phyloP scores from a whole-genome alignment of 2,888 invertebrate species.

The Anthoptus insignis region DNA sequence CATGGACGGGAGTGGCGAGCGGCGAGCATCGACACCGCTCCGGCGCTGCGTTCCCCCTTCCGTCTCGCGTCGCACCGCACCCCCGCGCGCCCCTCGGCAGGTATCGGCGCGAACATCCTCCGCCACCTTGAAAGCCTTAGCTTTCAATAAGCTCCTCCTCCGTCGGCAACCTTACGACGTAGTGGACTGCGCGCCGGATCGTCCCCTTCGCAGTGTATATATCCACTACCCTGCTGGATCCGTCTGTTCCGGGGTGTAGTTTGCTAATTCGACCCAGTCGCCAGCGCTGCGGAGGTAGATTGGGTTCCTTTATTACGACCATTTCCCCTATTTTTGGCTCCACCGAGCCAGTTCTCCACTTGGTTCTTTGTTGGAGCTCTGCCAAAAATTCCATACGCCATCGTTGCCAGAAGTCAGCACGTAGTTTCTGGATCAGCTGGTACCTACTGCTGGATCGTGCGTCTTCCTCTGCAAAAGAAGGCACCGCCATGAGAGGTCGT shows the following conservation, averaged over 20 bases:
- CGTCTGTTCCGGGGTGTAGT: conserved; percentile 6
- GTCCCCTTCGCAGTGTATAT: not conserved
- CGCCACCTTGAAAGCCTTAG: conserved; percentile 1
- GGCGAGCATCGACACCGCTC: too few relatives aligned
- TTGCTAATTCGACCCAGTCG: not conserved
- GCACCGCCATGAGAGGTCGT: conserved; percentile 39
- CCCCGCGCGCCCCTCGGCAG: not conserved
- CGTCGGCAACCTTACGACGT: not conserved
- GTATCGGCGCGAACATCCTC: not conserved
- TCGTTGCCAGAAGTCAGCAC: conserved; percentile 21
- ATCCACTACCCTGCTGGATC: not conserved
- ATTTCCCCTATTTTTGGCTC: not conserved
- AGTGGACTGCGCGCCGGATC: not conserved
- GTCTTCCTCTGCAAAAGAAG: conserved; percentile 10
- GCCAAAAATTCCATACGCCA: conserved; percentile 8
- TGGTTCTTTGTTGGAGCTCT: conserved; percentile 20
- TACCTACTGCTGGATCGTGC: not conserved
- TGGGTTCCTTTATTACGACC: conserved; percentile 9
- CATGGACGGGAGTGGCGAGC: too few relatives aligned
- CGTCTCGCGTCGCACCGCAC: too few relatives aligned
- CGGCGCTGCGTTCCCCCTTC: too few relatives aligned
- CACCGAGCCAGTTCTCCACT: conserved; percentile 8
- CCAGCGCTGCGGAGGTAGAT: conserved; percentile 4
- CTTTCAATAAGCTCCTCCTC: not conserved
- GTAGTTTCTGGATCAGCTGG: conserved; percentile 14